Base-by-base conservation (phyloP, 30 jellyfish, hydroid and myxozoan species). In the Hydractinia echinata region DNA sequence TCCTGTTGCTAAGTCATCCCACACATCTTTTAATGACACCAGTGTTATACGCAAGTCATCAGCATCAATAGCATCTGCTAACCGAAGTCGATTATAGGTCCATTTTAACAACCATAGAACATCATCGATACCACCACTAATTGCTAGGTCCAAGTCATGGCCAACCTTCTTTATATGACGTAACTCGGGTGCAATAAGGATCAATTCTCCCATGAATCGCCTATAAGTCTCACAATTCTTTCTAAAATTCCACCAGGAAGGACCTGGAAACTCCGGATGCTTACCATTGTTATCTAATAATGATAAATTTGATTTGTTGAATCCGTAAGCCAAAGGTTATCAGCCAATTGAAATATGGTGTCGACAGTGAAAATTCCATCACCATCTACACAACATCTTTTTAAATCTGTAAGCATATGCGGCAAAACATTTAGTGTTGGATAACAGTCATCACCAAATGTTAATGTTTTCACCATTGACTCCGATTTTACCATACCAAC, bases 181-280 rank as follows among this genome's bases (percentile, higher is more conserved):
- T n/a, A 56, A 56, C n/a, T 56, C 68, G n/a, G 68, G 68, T 9
- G 10, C n/a, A 9, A n/a, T n/a, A 10, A 56, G n/a, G 68, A 10
- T 9, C n/a, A 56, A 9, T 56, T 56, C 68, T 56, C 68, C 68
- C 68, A 56, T 56, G 68, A 56, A 56, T 10, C 68, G 68, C 68
- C 68, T 56, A 56, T 56, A 56, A 9, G 68, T 9, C n/a, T 56
- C 68, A 10, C 68, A n/a, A n/a, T 56, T 56, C n/a, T 56, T 56
- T n/a, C 68, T 56, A 56, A 56, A 56, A n/a, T 56, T 10, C 68
- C 68, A 56, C 68, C n/a, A n/a, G n/a, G 13, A 9, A 10, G 68
- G 68, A n/a, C 68, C 68, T 9, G 68, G 68, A n/a, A 56, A 56
- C 68, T 56, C 68, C 10, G 68, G 68, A n/a, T 56, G 68, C 68